These are phyloP conservation scores for Hyles euphorbiae DNA, from an alignment of 1,140 invertebrate genomes.

Conservation along the genomic window DNA sequence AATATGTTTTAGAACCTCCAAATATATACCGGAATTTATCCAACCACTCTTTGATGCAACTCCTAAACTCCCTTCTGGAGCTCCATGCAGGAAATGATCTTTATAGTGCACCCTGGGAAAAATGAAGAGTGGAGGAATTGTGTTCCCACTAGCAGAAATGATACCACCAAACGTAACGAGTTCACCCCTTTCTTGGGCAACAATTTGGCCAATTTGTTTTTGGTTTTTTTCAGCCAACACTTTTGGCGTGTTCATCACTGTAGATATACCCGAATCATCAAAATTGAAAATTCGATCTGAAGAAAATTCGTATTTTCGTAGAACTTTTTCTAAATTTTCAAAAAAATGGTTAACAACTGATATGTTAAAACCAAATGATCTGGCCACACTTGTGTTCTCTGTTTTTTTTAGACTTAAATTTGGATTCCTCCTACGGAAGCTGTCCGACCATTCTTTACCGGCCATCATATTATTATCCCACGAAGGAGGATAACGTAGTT, in stretches of 20 bases:
- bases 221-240: not conserved
- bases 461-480: slow-evolving; percentile 30
- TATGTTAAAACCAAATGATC: slow-evolving; percentile 51
- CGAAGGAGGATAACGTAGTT: slow-evolving; percentile 25
- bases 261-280: not conserved
- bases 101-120: slow-evolving; percentile 47
- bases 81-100: slow-evolving; percentile 54
- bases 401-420: slow-evolving; percentile 35
- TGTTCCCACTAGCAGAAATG: no score
- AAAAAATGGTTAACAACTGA: slow-evolving; percentile 41
- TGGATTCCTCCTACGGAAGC: slow-evolving; percentile 39
- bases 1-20: not conserved
- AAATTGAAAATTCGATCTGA: slow-evolving; percentile 26
- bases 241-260: not conserved
- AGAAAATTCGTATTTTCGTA: slow-evolving; percentile 18
- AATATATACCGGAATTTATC: slow-evolving; percentile 42
- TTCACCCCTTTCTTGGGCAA: not conserved
- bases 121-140: slow-evolving; percentile 28
- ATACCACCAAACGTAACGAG: not conserved
- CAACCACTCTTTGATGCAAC: slow-evolving; percentile 61
- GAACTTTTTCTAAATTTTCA: slow-evolving; percentile 33
- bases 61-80: slow-evolving; percentile 56
- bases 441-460: slow-evolving; percentile 23
- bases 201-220: slow-evolving; percentile 1
- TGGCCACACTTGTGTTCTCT: slow-evolving; percentile 47